Base-by-base conservation (phyloP, 2,797 vertebrate species). In the Sciurus vulgaris region DNA sequence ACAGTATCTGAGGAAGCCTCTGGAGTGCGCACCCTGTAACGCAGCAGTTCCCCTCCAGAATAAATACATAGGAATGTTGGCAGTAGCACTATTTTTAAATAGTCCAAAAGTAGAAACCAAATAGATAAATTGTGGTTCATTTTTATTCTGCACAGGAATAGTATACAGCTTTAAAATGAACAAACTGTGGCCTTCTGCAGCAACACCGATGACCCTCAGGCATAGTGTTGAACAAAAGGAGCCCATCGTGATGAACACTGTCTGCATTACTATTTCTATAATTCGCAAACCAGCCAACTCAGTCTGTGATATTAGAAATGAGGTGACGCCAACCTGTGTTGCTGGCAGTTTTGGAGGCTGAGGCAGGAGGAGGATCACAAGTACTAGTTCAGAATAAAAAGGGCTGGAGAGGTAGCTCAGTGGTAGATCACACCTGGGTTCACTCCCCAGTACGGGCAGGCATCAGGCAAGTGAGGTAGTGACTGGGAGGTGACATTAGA, bases 161-260 rank as follows among this genome's bases (percentile, higher is more conserved):
- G 44, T 0, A 0, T 0, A 1, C 3, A 18, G 26, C 65, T 41
- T 8, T 17, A 30, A 51, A 51, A 47, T 9, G 35, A n/a, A 0
- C 0, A 28, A 8, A 13, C 47, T 54, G 3, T 18, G 67, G 33
- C n/a, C 33, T 0, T 6, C 4, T 24, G 13, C 67, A 20, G 4
- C 22, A 12, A 28, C 1, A 1, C 7, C 14, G 76, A 3, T 30
- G 28, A 41, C 2, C 41, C 56, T 35, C 12, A 8, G 11, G 22
- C 35, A 3, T 47, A 6, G 26, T 14, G 13, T 22, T 17, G 84
- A 56, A 38, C 8, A 26, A n/a, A 54, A 65, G 72, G 17, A 81
- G 74, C 26, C 51, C 24, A 22, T 51, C 26, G 26, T 41, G 10
- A n/a, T 26, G 82, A 49, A 56, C 22, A 49, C 49, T 41, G 11